Conservation (phyloP, 2,888 invertebrate genomes). For the Aethes cnicana region DNA sequence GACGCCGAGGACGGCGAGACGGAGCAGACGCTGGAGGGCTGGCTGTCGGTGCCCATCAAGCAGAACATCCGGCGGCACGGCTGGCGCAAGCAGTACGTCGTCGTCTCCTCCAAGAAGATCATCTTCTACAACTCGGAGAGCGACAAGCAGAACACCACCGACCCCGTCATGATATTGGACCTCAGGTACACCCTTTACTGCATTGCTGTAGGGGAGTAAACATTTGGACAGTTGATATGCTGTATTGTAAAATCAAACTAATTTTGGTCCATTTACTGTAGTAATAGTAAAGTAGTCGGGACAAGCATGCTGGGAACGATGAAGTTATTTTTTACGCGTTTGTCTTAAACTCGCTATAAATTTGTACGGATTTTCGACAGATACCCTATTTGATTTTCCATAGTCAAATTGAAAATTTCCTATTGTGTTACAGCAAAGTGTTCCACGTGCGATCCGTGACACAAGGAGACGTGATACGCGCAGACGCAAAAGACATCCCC, state of each 20-base stretch:
- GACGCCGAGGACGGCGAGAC: conserved; percentile 92
- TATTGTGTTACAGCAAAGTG: conserved; percentile 89
- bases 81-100: conserved; percentile 98
- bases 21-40: conserved; percentile 94
- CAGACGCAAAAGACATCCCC: conserved; percentile 99
- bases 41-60: conserved; percentile 97
- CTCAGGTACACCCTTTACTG: conserved; percentile 86
- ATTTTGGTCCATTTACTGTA: too few species aligned
- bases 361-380: too few species aligned
- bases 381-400: too few species aligned
- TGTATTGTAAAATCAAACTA: too few species aligned
- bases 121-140: conserved; percentile 98
- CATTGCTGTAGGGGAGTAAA: neutral
- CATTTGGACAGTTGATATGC: too few species aligned
- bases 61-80: conserved; percentile 97
- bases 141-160: conserved; percentile 96
- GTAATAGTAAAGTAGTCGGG: too few species aligned
- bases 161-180: conserved; percentile 97
- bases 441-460: conserved; percentile 99
- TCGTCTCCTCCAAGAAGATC: conserved; percentile 97
- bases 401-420: neutral
- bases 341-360: too few species aligned
- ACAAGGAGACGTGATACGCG: conserved; percentile 99
- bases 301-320: too few species aligned
- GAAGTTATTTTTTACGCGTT: too few species aligned